A percentile compares a stretch with the other conserved stretches of the same genome.
phyloP scores from a whole-genome alignment of 2,797 vertebrate genomes.

The Mastacembelus armatus region DNA sequence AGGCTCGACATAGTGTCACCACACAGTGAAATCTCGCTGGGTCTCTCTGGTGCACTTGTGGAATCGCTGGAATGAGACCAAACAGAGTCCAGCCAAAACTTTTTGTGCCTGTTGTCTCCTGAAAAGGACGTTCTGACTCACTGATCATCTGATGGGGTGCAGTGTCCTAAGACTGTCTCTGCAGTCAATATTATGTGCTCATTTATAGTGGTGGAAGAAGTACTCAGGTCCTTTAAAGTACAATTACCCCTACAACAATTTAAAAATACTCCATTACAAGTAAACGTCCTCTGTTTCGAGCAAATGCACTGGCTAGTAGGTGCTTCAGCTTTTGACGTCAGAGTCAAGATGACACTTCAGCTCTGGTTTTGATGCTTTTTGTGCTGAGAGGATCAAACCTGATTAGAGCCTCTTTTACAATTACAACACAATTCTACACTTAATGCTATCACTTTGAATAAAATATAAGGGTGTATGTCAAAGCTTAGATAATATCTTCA shows the following conservation, averaged over 20 bases:
- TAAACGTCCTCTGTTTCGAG: too few species aligned
- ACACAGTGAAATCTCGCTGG: constrained; percentile 55
- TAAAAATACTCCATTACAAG: neutral
- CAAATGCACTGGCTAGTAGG: too few species aligned
- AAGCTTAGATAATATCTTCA: too few species aligned
- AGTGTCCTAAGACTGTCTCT: neutral
- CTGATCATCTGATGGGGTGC: neutral
- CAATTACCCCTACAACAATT: neutral
- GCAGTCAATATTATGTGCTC: neutral
- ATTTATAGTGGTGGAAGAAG: neutral
- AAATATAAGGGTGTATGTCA: too few species aligned
- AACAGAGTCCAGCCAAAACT: neutral
- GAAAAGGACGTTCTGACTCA: neutral
- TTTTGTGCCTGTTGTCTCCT: neutral
- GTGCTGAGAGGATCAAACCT: too few species aligned
- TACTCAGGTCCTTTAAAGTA: neutral
- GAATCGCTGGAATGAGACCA: constrained; percentile 14
- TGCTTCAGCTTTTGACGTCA: too few species aligned
- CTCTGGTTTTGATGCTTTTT: too few species aligned
- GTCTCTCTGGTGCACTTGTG: constrained; percentile 14
- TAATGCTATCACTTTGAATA: too few species aligned
- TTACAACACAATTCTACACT: too few species aligned
- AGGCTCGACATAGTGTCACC: constrained; percentile 36
- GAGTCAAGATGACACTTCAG: too few species aligned
- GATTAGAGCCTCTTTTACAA: too few species aligned